A percentile compares a stretch with the other conserved stretches of the same genome.
Evolutionary conservation across 2,888 invertebrate genomes (phyloP).

Genomic region (Drosophila koepferae): DNA sequence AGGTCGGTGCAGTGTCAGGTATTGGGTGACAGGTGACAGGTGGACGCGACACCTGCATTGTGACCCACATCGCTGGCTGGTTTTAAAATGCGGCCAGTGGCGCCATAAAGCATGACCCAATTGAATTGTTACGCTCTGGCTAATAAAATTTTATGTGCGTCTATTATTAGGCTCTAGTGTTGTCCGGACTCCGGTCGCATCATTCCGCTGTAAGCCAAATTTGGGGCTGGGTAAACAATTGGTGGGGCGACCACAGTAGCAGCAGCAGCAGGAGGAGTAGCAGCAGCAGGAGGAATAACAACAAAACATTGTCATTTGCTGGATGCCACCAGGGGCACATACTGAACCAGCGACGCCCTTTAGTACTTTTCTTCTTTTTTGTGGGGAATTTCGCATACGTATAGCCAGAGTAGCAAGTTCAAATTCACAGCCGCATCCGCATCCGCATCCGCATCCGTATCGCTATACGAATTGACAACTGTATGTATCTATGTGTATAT

Average conservation of each 20-base stretch:
- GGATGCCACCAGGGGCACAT: constrained; percentile 17
- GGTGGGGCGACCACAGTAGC: constrained; percentile 15
- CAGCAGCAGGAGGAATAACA: constrained; percentile 1
- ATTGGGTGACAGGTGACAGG: constrained; percentile 11
- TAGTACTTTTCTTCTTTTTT: constrained; percentile 16
- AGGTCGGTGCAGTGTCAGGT: neutral
- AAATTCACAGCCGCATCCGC: constrained; percentile 9
- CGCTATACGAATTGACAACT: constrained; percentile 14
- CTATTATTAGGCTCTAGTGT: constrained; percentile 71
- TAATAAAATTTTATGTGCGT: constrained; percentile 78
- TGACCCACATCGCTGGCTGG: constrained; percentile 54
- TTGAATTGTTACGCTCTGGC: constrained; percentile 73
- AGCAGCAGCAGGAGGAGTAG: neutral
- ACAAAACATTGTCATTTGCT: constrained; percentile 51
- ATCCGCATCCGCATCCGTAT: too few species aligned
- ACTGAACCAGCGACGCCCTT: constrained; percentile 18
- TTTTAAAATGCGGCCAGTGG: constrained; percentile 53
- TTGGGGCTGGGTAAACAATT: constrained; percentile 34
- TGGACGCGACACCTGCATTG: constrained; percentile 42
- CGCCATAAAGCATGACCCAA: constrained; percentile 76
- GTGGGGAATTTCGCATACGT: constrained; percentile 5
- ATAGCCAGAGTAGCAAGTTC: constrained; percentile 15
- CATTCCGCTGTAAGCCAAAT: constrained; percentile 4
- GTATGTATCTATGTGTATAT: constrained; percentile 5
- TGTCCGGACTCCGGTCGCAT: neutral